Evolutionary conservation across 2,888 invertebrate species (phyloP), one percentile per base, ranked within the genome.

Genomic region (Cenopis cana): DNA sequence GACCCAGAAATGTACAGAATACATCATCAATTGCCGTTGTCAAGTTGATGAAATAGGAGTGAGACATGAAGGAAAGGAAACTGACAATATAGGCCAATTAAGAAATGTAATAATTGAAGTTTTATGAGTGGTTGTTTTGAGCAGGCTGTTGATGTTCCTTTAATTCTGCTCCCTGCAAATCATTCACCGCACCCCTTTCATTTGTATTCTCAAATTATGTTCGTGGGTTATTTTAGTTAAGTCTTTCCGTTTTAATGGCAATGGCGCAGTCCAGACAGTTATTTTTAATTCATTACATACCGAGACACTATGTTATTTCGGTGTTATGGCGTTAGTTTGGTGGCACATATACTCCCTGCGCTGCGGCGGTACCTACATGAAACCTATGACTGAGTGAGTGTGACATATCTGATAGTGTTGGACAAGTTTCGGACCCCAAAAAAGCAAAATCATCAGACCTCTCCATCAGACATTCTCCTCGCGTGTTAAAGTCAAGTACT

Each of bases 91-190:
- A 24, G 24, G 24, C 24, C 2, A 24, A 24, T 14, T 12, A 41
- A 41, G 41, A 41, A 41, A 3, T 14, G 12, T 38, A 41, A 14
- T 41, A 5, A 14, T 41, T 41, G 41, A 41, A 46, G n/a, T 41
- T 41, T 41, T 46, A 46, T 59, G 18, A n/a, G 29, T 12, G 24
- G 69, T 56, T 69, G 62, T 56, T 50, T 62, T 62, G 62, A 50
- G 56, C 62, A 56, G 61, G 49, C 36, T 12, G 3, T 61, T 18
- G 1, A 55, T 66, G 8, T 29, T 20, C 12, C 33, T n/a, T 38
- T 38, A 12, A n/a, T n/a, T n/a, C n/a, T n/a, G n/a, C 46, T 20
- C 41, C 41, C 11, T 36, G 24, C 10, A 49, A 50, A 36, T 50
- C 46, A 18, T 62, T 56, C 33, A 49, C 8, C 4, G 36, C 46